These are phyloP conservation scores for Linurgus olivaceus DNA, from an alignment of 2,797 vertebrate species.

Conservation along the genomic window DNA sequence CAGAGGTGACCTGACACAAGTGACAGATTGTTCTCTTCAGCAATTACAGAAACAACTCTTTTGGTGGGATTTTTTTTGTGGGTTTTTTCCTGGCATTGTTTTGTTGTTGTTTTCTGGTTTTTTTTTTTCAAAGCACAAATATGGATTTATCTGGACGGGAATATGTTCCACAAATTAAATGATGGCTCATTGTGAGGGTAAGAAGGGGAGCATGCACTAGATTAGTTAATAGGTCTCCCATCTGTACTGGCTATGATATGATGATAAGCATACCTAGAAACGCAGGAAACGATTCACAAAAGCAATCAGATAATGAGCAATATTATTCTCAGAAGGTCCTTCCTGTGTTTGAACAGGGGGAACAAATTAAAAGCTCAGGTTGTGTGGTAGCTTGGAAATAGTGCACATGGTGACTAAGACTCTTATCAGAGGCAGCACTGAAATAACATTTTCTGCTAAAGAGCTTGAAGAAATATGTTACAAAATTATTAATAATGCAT, in stretches of 20 bases:
- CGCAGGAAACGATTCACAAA: slow-evolving; percentile 52
- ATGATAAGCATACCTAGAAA: slow-evolving; percentile 64
- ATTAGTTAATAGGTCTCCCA: slow-evolving; percentile 55
- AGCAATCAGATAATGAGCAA: slow-evolving; percentile 67
- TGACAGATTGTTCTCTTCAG: neutral
- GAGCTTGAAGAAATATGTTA: slow-evolving; percentile 65
- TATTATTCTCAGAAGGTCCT: slow-evolving; percentile 67
- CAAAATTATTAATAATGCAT: slow-evolving; percentile 72
- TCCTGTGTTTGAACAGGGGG: slow-evolving; percentile 55
- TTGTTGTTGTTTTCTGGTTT: neutral
- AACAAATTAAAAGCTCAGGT: slow-evolving; percentile 65
- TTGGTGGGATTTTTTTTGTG: neutral
- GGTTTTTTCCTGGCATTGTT: neutral
- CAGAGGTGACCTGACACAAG: neutral
- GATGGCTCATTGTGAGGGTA: neutral
- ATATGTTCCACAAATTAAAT: slow-evolving; percentile 17
- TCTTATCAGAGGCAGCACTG: slow-evolving; percentile 52
- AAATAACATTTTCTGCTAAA: slow-evolving; percentile 67
- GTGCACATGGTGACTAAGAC: slow-evolving; percentile 46
- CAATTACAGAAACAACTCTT: neutral
- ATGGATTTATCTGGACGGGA: neutral
- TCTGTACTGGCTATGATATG: slow-evolving; percentile 22
- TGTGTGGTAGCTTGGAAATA: slow-evolving; percentile 53
- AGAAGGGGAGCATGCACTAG: neutral
- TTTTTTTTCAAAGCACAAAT: slow-evolving; percentile 26